Conservation (phyloP, 2,113 vertebrate species). For the Podilymbus podiceps region DNA sequence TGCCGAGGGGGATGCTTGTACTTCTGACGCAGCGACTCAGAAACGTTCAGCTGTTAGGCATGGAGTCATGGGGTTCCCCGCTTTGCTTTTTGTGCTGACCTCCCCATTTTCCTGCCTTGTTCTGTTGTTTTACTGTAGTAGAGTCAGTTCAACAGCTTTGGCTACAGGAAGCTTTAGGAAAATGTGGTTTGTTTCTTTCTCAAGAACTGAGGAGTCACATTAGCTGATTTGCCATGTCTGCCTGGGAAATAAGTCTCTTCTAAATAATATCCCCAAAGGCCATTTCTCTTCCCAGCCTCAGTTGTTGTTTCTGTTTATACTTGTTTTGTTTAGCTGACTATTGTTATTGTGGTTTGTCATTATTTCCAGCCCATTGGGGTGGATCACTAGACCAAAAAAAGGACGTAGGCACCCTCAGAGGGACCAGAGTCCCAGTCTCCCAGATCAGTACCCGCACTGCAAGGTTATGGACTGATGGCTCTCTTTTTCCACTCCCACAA, state of each 20-base stretch:
- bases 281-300: conserved; percentile 39
- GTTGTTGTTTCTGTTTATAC: conserved; percentile 60
- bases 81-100: background rate
- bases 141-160: background rate
- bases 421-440: background rate
- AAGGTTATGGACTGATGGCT: background rate
- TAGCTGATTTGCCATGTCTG: conserved; percentile 31
- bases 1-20: background rate
- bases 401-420: background rate
- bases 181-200: conserved; percentile 54
- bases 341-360: conserved; percentile 61
- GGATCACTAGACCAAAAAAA: conserved; percentile 37
- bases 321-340: conserved; percentile 53
- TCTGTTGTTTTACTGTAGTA: background rate
- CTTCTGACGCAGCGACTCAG: background rate
- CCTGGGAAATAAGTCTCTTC: conserved; percentile 50
- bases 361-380: conserved; percentile 49
- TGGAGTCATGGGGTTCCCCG: background rate
- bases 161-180: conserved; percentile 31
- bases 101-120: background rate
- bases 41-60: background rate
- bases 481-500: background rate
- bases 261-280: conserved; percentile 58
- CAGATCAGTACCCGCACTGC: background rate
- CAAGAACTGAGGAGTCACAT: background rate